These are phyloP conservation scores for Neocrepidodera transversa DNA, from an alignment of 2,888 invertebrate species.

Conservation along the genomic window DNA sequence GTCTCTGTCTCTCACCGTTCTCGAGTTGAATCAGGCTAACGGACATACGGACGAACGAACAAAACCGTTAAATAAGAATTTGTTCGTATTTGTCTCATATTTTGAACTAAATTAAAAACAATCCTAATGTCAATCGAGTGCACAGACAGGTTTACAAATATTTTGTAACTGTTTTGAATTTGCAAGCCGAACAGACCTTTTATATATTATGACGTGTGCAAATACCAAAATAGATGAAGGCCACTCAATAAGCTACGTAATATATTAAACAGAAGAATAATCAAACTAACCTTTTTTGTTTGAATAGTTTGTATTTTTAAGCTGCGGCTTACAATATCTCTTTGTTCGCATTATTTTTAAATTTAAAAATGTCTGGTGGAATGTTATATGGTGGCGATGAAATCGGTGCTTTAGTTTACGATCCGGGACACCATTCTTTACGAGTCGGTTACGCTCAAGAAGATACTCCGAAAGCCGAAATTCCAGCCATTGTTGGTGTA, in stretches of 20 bases:
- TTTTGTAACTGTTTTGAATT: too few species aligned
- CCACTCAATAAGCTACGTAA: neutral
- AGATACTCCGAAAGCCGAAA: conserved; percentile 99
- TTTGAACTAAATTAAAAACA: too few species aligned
- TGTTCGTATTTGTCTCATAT: too few species aligned
- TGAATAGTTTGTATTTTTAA: neutral
- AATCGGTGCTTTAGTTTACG: conserved; percentile 97
- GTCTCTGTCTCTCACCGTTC: too few species aligned
- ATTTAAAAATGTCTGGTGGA: conserved; percentile 64
- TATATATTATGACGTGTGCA: too few species aligned
- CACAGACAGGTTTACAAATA: too few species aligned
- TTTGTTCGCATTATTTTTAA: neutral
- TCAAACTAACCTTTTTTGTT: neutral
- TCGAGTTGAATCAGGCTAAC: too few species aligned
- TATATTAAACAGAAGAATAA: neutral
- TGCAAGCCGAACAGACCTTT: too few species aligned
- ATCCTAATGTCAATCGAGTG: too few species aligned
- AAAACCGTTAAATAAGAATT: too few species aligned
- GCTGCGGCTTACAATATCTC: neutral
- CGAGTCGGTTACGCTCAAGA: conserved; percentile 96
- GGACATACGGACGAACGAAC: too few species aligned
- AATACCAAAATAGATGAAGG: neutral
- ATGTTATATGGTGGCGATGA: conserved; percentile 96
- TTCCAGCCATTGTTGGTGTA: conserved; percentile 90
- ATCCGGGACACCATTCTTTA: conserved; percentile 90